Percentiles rank a stretch among this genome's conserved stretches.
phyloP scores from a whole-genome alignment of 1,140 invertebrate species.

The Bombus superbus region DNA sequence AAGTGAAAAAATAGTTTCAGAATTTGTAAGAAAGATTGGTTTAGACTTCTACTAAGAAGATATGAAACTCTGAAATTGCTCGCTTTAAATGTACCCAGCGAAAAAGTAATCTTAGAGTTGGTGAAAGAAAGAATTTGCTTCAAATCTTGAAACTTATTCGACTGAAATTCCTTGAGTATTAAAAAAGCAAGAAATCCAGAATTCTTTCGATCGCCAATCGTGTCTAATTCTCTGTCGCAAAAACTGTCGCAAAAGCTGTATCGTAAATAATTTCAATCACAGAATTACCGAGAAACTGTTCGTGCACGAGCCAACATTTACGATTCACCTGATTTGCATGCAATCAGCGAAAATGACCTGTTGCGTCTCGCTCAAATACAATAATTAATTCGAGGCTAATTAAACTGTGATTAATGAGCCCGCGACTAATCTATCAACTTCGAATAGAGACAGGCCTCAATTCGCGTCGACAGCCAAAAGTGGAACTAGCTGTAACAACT shows the following conservation, averaged over 20 bases:
- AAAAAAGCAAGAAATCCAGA: not conserved
- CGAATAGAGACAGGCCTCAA: not conserved
- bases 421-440: constrained; percentile 4
- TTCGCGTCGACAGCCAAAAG: not conserved
- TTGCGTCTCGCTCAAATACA: not conserved
- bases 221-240: no score
- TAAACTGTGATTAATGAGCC: not conserved
- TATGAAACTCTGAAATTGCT: no score
- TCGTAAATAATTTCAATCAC: not conserved
- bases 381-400: constrained; percentile 6
- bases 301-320: not conserved
- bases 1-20: no score
- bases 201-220: not conserved
- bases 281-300: not conserved
- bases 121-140: no score
- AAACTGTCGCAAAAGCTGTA: no score
- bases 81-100: no score
- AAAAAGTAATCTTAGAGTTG: no score
- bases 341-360: not conserved
- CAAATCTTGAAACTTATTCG: no score
- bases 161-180: not conserved
- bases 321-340: not conserved
- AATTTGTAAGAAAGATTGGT: no score
- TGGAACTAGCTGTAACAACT: not conserved
- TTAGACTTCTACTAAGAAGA: no score